phyloP scores from a whole-genome alignment of 2,113 vertebrate species.

The Recurvirostra avosetta region DNA sequence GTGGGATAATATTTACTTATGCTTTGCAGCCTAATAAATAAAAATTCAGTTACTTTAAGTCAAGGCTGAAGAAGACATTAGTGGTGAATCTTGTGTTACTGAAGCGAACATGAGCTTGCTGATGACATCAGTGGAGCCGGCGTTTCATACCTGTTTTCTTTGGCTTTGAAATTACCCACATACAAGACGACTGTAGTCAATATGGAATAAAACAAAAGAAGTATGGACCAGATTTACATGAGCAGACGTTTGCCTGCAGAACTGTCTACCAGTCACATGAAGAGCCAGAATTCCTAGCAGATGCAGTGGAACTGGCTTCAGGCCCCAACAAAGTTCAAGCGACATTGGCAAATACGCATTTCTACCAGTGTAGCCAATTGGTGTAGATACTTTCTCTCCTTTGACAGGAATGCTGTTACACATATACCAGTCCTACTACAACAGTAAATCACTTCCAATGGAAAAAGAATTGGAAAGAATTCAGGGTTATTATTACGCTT shows the following conservation, averaged over 20 bases:
- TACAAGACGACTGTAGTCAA: neutral
- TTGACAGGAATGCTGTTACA: neutral
- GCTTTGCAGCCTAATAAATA: neutral
- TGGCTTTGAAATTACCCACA: neutral
- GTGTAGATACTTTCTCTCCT: neutral
- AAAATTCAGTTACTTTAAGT: neutral
- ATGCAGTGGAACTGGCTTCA: neutral
- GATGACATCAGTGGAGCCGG: neutral
- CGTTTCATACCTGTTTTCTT: neutral
- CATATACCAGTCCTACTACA: neutral
- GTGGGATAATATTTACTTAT: neutral
- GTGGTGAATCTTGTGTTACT: neutral
- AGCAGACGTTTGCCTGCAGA: neutral
- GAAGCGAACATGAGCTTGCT: neutral
- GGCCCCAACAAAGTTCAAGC: neutral
- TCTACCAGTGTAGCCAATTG: neutral
- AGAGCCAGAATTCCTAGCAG: neutral
- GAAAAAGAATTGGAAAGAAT: neutral
- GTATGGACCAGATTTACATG: neutral
- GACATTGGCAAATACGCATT: neutral
- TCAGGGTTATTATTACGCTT: neutral
- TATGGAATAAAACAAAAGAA: neutral
- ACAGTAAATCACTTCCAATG: neutral
- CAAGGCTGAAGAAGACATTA: neutral
- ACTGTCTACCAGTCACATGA: fast-evolving